Conservation (phyloP, 2,888 invertebrate genomes). For the Lingula anatina region DNA sequence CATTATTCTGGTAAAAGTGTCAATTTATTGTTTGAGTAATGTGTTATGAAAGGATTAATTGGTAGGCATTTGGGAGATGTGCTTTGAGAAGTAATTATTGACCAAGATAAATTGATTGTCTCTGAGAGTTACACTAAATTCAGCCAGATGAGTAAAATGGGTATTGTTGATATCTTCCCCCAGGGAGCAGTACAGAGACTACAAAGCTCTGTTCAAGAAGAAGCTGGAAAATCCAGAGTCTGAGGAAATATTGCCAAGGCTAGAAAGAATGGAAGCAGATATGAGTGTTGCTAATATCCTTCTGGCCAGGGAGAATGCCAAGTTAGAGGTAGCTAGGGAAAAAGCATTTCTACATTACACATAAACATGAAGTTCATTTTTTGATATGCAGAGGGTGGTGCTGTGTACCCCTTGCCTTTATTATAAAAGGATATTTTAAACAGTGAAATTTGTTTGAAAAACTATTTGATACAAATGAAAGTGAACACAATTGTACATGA, state of each 20-base stretch:
- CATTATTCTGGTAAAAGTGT: too few relatives aligned
- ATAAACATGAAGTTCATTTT: not conserved
- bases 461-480: too few relatives aligned
- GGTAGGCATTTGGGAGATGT: too few relatives aligned
- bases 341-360: not conserved
- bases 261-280: slow-evolving; percentile 71
- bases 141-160: too few relatives aligned
- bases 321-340: slow-evolving; percentile 63
- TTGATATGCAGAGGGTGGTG: not conserved
- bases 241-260: slow-evolving; percentile 67
- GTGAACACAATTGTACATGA: too few relatives aligned
- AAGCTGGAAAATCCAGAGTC: slow-evolving; percentile 68
- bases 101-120: too few relatives aligned
- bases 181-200: slow-evolving; percentile 63
- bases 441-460: not conserved
- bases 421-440: not conserved
- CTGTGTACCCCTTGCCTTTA: not conserved
- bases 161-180: too few relatives aligned
- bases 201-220: slow-evolving; percentile 68
- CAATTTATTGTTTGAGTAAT: too few relatives aligned
- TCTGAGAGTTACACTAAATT: too few relatives aligned
- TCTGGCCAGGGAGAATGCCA: slow-evolving; percentile 74
- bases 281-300: slow-evolving; percentile 71
- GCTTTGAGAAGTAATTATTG: too few relatives aligned
- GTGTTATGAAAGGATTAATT: too few relatives aligned